These are phyloP conservation scores for Cyclophora punctaria DNA, from an alignment of 2,888 invertebrate genomes.

Conservation along the genomic window DNA sequence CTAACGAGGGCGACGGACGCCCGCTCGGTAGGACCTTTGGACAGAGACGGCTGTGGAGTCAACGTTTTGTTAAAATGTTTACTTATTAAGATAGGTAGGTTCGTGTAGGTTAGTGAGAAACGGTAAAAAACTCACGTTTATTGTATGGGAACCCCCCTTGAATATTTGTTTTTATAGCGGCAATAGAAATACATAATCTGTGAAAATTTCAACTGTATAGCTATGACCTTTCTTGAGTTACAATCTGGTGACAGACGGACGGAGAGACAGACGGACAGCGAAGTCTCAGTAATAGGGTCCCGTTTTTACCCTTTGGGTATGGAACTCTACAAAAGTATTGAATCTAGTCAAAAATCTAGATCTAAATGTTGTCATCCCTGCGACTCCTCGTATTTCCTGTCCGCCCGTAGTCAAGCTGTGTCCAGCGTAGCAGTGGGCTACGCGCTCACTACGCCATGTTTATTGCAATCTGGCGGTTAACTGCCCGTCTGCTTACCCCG, in stretches of 20 bases:
- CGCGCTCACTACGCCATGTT: conserved; percentile 65
- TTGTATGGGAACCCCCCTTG: too few relatives aligned
- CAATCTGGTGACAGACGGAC: too few relatives aligned
- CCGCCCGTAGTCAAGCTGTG: conserved; percentile 51
- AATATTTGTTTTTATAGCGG: too few relatives aligned
- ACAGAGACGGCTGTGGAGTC: conserved; percentile 26
- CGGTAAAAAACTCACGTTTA: too few relatives aligned
- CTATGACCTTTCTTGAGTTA: too few relatives aligned
- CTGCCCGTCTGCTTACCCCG: conserved; percentile 62
- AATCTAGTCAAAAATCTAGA: background rate
- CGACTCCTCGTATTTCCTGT: conserved; percentile 36
- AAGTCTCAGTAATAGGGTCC: too few relatives aligned
- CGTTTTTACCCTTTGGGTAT: background rate
- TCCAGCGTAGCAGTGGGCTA: conserved; percentile 51
- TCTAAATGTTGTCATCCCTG: background rate
- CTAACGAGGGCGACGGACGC: conserved; percentile 71
- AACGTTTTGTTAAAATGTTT: too few relatives aligned
- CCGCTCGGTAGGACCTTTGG: conserved; percentile 54
- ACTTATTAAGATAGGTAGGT: too few relatives aligned
- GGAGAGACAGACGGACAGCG: too few relatives aligned
- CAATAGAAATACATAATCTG: too few relatives aligned
- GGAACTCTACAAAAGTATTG: background rate
- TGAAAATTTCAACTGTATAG: too few relatives aligned
- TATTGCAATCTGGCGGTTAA: conserved; percentile 72
- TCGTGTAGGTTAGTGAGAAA: too few relatives aligned